Base-by-base conservation (phyloP, 2,888 invertebrate genomes). In the Saturnia japonica region DNA sequence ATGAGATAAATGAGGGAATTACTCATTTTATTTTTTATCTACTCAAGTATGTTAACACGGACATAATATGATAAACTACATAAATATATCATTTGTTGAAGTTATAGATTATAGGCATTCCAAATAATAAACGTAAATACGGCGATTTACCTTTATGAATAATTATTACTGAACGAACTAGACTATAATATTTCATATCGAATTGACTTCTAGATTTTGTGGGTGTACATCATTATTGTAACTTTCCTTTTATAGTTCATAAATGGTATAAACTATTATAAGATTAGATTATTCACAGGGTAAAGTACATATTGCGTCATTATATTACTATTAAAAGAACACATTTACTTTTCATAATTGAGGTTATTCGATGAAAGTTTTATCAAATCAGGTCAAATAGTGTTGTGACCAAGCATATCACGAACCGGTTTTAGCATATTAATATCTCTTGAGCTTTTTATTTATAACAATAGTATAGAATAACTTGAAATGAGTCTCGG, bases 301-400 rank as follows among this genome's bases (percentile, higher is more conserved):
- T n/a, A n/a, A n/a, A n/a, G n/a, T n/a, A n/a, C n/a, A n/a, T 45
- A 45, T 45, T 11, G 43, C 43, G 8, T 43, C 43, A 45, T 11
- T 45, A 14, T 14, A 14, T 45, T 45, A 45, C n/a, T n/a, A 45
- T 45, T 45, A 45, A 14, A 11, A 14, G 45, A 45, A 45, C 1
- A 45, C 45, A 45, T 45, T 45, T 14, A 45, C 45, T 45, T 14
- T 47, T 4, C 45, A 47, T 47, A 47, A 6, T 47, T 47, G 45
- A 16, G 14, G 19, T 47, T 25, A 25, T 22, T 25, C 57, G 25
- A 22, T 25, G 57, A 57, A 57, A 57, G 57, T 57, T 14, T 47
- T 57, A 22, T 57, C 57, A n/a, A 57, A 57, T 22, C n/a, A 57
- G 57, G 57, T 57, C 57, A 57, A 57, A n/a, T 57, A 16, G 9